Conservation (phyloP, 2,113 vertebrate species). For the Apaloderma vittatum region DNA sequence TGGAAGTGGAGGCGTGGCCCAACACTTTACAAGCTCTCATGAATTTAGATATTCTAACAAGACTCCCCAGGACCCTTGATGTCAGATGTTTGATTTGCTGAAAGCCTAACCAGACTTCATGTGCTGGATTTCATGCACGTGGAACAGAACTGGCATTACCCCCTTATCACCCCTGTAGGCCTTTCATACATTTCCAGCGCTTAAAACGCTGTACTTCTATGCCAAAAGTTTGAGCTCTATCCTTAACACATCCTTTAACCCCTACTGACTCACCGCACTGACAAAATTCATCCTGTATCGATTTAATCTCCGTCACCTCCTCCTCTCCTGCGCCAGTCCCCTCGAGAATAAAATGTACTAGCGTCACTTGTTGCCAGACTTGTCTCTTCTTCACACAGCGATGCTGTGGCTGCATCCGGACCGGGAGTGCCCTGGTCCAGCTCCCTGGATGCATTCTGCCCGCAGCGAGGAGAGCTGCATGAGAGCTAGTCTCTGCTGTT, state of each 20-base stretch:
- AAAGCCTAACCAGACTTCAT: neutral
- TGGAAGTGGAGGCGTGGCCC: neutral
- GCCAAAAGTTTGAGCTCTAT: constrained; percentile 7
- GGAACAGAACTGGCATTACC: neutral
- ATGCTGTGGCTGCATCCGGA: neutral
- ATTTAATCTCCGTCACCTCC: neutral
- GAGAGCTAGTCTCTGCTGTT: constrained; percentile 62
- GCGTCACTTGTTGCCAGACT: neutral
- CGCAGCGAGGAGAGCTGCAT: constrained; percentile 52
- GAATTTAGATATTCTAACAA: neutral
- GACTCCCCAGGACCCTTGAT: neutral
- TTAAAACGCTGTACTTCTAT: neutral
- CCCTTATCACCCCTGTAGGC: neutral
- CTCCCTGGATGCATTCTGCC: neutral
- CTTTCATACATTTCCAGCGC: neutral
- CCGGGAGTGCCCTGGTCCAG: neutral
- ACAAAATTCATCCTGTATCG: neutral
- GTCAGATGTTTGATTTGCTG: neutral
- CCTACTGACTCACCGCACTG: neutral
- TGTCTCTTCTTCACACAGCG: neutral
- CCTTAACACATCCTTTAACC: neutral
- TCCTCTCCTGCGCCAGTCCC: rapidly evolving
- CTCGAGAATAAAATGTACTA: neutral
- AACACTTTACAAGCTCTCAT: neutral
- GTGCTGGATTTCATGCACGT: neutral